phyloP scores from a whole-genome alignment of 2,888 invertebrate genomes.

The Drosophila hawaiiensis region DNA sequence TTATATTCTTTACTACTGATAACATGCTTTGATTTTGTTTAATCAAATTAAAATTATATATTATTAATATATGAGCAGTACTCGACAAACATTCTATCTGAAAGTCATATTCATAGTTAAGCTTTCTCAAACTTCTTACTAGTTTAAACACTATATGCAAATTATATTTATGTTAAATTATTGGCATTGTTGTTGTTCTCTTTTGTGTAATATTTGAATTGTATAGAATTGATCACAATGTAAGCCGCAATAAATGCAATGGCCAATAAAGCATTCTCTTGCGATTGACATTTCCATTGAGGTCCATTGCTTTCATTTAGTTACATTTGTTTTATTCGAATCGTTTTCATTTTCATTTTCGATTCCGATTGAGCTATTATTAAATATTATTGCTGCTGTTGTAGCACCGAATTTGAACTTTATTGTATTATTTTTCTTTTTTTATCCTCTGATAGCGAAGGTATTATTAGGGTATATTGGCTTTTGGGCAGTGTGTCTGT shows the following conservation, averaged over 20 bases:
- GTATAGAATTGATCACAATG: slow-evolving; percentile 10
- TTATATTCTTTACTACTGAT: neutral
- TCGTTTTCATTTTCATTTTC: neutral
- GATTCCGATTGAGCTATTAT: neutral
- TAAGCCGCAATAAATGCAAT: slow-evolving; percentile 19
- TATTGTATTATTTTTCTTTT: too few species aligned
- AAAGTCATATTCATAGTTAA: neutral
- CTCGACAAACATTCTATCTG: neutral
- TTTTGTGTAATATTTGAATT: neutral
- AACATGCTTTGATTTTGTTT: too few species aligned
- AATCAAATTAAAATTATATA: neutral
- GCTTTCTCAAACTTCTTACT: too few species aligned
- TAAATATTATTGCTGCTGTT: too few species aligned
- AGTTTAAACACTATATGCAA: too few species aligned
- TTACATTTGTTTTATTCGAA: slow-evolving; percentile 22
- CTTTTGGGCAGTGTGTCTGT: neutral
- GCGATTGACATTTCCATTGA: slow-evolving; percentile 37
- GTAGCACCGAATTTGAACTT: neutral
- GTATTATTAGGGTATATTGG: neutral
- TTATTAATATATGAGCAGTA: neutral
- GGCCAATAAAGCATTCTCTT: slow-evolving; percentile 23
- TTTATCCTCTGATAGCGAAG: neutral
- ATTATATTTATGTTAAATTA: neutral
- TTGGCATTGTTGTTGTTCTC: neutral
- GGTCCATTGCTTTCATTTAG: slow-evolving; percentile 17